A percentile compares a stretch with the other conserved stretches of the same genome.
Conservation (phyloP, 1,140 invertebrate species). For the Pseudomyrmex dendroicus region DNA sequence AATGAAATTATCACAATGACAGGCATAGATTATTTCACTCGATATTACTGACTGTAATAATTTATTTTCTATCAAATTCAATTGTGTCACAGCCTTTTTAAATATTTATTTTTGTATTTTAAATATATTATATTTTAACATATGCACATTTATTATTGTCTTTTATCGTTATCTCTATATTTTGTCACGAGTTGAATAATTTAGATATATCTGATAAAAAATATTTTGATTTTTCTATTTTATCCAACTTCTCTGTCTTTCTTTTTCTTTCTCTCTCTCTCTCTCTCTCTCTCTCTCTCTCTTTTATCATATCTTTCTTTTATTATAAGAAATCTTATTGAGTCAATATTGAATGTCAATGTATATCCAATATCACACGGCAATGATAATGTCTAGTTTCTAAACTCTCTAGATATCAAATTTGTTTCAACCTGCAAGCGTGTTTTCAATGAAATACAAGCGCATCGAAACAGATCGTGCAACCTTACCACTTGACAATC, state of each 20-base stretch:
- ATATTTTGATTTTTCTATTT: constrained; percentile 19
- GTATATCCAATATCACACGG: neutral
- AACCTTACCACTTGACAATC: constrained; percentile 27
- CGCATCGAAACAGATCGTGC: constrained; percentile 37
- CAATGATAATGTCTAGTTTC: neutral
- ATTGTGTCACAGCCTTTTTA: neutral
- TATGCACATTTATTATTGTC: too few species aligned
- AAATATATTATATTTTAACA: too few species aligned
- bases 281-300: neutral
- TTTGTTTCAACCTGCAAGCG: constrained; percentile 12
- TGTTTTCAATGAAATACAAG: constrained; percentile 18
- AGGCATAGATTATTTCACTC: constrained; percentile 30
- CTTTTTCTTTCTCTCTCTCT: neutral
- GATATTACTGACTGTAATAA: constrained; percentile 11
- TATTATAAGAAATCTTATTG: neutral
- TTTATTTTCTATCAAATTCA: constrained; percentile 6
- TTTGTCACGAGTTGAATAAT: neutral
- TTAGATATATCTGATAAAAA: neutral
- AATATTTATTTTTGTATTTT: too few species aligned
- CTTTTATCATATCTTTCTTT: neutral
- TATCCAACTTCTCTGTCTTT: neutral
- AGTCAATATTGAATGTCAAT: neutral
- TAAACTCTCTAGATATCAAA: constrained; percentile 20
- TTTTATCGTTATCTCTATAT: neutral
- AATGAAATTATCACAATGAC: constrained; percentile 28